Evolutionary conservation across 2,888 invertebrate genomes (phyloP).

Genomic region (Xanthorhoe spadicearia): DNA sequence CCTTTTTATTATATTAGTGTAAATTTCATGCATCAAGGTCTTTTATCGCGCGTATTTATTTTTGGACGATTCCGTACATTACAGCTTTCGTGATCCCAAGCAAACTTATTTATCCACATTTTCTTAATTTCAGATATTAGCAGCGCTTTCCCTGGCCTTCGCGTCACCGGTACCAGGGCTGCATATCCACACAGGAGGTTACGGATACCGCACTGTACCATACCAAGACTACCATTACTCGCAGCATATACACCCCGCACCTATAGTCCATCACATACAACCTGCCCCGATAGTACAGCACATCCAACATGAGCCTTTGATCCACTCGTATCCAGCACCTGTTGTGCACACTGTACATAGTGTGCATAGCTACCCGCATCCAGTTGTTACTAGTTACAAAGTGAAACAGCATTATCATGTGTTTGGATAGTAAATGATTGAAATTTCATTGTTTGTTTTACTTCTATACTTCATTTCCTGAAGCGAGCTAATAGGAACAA

Average conservation of each 20-base stretch:
- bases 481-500: too few relatives aligned
- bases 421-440: constrained; percentile 51
- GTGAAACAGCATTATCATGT: constrained; percentile 59
- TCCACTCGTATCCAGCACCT: constrained; percentile 46
- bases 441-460: constrained; percentile 13
- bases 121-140: constrained; percentile 34
- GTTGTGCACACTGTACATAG: constrained; percentile 41
- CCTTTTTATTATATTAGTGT: too few relatives aligned
- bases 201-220: constrained; percentile 40
- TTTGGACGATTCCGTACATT: too few relatives aligned
- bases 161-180: constrained; percentile 36
- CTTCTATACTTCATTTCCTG: too few relatives aligned
- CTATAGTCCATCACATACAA: constrained; percentile 54
- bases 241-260: constrained; percentile 32
- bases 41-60: too few relatives aligned
- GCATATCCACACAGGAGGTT: constrained; percentile 39
- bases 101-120: background rate
- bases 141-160: constrained; percentile 17
- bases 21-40: too few relatives aligned
- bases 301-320: constrained; percentile 48
- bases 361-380: constrained; percentile 34
- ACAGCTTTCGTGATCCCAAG: too few relatives aligned
- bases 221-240: constrained; percentile 31
- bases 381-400: constrained; percentile 54
- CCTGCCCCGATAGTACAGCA: constrained; percentile 52